phyloP scores from a whole-genome alignment of 2,113 vertebrate species.

The Rhea americana region DNA sequence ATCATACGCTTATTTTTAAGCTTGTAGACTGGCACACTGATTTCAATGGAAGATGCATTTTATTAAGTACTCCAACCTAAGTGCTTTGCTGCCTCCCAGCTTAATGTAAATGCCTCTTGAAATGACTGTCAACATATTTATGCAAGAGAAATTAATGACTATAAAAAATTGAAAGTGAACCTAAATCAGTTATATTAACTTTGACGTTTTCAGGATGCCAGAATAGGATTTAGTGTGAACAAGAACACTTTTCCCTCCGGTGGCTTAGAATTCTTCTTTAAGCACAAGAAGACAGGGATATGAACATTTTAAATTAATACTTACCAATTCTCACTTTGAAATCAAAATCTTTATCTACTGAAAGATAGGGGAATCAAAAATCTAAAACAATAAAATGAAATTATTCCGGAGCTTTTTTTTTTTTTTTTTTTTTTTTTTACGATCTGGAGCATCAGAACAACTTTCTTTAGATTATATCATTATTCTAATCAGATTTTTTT shows the following conservation, averaged over 20 bases:
- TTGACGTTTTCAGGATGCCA: not conserved
- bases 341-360: not conserved
- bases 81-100: constrained; percentile 44
- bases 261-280: not conserved
- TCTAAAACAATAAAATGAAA: not conserved
- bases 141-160: not conserved
- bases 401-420: not conserved
- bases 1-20: not conserved
- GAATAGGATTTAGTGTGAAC: not conserved
- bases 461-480: not conserved
- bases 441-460: not conserved
- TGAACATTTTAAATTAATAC: not conserved
- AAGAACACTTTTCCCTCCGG: not conserved
- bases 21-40: not conserved
- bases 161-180: not conserved
- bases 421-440: too few relatives aligned
- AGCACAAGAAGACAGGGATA: fast-evolving
- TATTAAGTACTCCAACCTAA: constrained; percentile 18
- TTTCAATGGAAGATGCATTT: constrained; percentile 7
- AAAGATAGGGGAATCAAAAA: not conserved
- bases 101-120: constrained; percentile 15
- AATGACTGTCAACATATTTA: not conserved
- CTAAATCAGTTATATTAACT: not conserved
- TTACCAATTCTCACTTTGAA: not conserved
- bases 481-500: not conserved